Percentiles rank a stretch among this genome's conserved stretches.
Evolutionary conservation across 2,888 invertebrate genomes (phyloP).

Genomic region (Aromia moschata): DNA sequence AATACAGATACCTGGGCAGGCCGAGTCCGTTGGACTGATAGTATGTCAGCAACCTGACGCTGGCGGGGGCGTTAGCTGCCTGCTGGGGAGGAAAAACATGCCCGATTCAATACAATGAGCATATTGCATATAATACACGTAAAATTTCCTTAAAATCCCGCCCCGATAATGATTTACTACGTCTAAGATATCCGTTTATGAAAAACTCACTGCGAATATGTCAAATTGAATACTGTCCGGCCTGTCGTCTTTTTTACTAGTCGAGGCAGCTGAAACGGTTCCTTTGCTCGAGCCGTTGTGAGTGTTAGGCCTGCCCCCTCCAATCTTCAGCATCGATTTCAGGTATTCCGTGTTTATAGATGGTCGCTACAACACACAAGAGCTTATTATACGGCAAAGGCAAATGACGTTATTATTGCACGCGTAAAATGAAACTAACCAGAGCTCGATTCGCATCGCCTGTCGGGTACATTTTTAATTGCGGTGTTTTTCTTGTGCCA

Average conservation of each 20-base stretch:
- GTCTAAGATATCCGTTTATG: too few relatives aligned
- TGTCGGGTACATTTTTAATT: neutral
- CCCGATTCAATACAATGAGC: too few relatives aligned
- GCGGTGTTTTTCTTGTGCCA: neutral
- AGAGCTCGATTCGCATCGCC: conserved; percentile 7
- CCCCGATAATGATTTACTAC: too few relatives aligned
- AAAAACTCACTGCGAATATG: conserved; percentile 45
- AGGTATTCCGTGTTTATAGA: neutral
- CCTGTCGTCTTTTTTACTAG: neutral
- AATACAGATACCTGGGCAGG: conserved; percentile 64
- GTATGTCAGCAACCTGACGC: conserved; percentile 60
- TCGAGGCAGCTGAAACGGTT: neutral
- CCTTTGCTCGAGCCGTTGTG: neutral
- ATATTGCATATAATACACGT: too few relatives aligned
- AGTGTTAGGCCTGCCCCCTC: neutral
- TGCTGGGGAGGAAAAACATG: too few relatives aligned
- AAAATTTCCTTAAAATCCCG: too few relatives aligned
- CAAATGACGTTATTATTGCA: neutral
- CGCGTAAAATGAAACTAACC: neutral
- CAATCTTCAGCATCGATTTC: neutral
- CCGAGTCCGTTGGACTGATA: conserved; percentile 62
- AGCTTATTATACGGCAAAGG: neutral
- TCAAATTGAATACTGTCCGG: conserved; percentile 38
- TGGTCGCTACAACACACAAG: neutral
- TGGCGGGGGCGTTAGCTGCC: conserved; percentile 45